Percentiles rank a stretch among this genome's conserved stretches.
Conservation (phyloP, 2,888 invertebrate genomes). For the Lottia gigantea region DNA sequence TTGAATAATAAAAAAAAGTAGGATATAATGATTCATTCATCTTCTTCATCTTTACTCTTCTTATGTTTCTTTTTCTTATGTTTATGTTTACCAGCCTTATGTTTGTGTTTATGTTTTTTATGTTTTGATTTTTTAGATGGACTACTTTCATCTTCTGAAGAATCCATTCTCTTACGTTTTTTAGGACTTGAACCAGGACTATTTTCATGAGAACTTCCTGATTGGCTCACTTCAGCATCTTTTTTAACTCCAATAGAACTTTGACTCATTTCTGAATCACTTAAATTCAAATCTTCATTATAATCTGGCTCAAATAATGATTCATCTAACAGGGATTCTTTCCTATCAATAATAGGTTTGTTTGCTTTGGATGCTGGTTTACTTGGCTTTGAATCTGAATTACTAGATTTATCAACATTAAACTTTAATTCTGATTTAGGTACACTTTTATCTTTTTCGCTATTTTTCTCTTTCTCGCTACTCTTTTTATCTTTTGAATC, state of each 20-base stretch:
- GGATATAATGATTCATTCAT: conserved; percentile 19
- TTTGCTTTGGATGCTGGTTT: neutral
- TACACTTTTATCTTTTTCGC: conserved; percentile 3
- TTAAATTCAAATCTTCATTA: conserved; percentile 41
- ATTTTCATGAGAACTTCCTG: conserved; percentile 9
- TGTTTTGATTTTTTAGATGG: conserved; percentile 35
- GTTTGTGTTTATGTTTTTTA: conserved; percentile 45
- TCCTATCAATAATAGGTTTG: conserved; percentile 36
- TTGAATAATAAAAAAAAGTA: no score
- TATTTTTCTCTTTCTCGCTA: neutral
- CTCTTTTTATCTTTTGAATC: neutral
- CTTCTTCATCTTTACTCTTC: conserved; percentile 39
- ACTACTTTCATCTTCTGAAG: conserved; percentile 25
- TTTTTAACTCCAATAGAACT: conserved; percentile 15
- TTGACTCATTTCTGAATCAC: conserved; percentile 20
- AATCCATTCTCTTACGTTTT: conserved; percentile 22
- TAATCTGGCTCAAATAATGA: conserved; percentile 62
- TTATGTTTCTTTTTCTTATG: conserved; percentile 46
- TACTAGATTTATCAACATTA: conserved; percentile 3
- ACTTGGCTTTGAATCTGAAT: conserved; percentile 10
- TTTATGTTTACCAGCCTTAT: conserved; percentile 43
- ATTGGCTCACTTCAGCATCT: conserved; percentile 14
- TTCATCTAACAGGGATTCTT: conserved; percentile 60
- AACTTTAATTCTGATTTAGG: conserved; percentile 2
- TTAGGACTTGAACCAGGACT: conserved; percentile 33